Base-by-base conservation (phyloP, 2,113 vertebrate species). In the Pollachius pollachius region DNA sequence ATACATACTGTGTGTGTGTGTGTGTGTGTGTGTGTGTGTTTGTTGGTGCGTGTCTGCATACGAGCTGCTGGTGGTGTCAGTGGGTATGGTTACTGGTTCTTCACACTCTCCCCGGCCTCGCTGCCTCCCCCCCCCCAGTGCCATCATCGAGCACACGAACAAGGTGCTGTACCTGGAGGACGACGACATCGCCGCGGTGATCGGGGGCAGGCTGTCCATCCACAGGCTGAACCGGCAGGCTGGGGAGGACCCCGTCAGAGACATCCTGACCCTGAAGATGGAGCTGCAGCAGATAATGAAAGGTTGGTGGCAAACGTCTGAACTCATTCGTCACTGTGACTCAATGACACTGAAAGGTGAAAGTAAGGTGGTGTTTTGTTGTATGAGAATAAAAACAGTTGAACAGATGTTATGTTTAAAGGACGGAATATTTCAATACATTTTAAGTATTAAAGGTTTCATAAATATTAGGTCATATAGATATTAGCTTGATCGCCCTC, bases 231-330 rank as follows among this genome's bases (percentile, higher is more conserved):
- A 93, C 77, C 93, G 94, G 62, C 91, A 87, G 15, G 94, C 92
- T 0, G 95, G 93, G 0, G 97, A 95, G 8, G 93, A 97, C 72
- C 92, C 94, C 2, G 95, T 94, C 64, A 90, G 97, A 74, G 94
- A 93, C 52, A 96, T 99, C 76, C 95, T 97, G 84, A 99, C 96
- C 57, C 86, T 99, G 72, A 94, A 99, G 88, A 96, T 99, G 95
- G 96, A 99, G 84, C 54, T 99, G 70, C 95, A 99, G 78, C 95
- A 99, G 81, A 99, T 99, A 87, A 98, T 98, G 97, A 98, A 98
- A 93, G 96, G 97, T 94, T 15, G 3, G 13, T 16, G 12, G 54
- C 5, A 27, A 27, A 27, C 27, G 4, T 2, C 27, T 3, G 27
- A 27, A 27, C 2, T 27, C 4, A 27, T 27, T 27, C 27, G 4